Base-by-base conservation (phyloP, 1,140 invertebrate species). In the Coboldia fuscipes region DNA sequence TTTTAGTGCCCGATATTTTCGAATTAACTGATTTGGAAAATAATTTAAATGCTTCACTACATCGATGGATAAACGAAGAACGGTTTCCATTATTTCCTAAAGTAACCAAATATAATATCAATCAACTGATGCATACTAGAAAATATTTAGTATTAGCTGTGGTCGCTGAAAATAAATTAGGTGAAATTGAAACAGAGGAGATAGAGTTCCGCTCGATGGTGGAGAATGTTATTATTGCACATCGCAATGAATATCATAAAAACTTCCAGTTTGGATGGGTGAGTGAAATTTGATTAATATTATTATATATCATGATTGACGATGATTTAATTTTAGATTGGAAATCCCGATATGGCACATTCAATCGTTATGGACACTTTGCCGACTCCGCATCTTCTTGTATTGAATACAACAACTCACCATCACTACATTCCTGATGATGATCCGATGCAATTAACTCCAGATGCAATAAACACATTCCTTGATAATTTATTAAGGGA, bases 241-340 rank as follows among this genome's bases (percentile, higher is more conserved):
- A 80, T 55, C 64, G 75, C 37, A 63, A 73, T 37, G 73, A 76
- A 38, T 80, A 83, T 47, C 81, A 88, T 45, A 66, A 74, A 29
- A 52, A 71, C 45, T 90, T 92, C 51, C 82, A 92, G 52, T 94
- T 94, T 65, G 86, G 86, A 19, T 94, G 86, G 86, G 51, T 53
- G 26, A 44, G 45, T 39, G 14, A 14, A 22, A 7, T 23, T 12
- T 23, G 12, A 12, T 23, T 23, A 7, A 7, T 23, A 7, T 23
- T 6, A 7, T 23, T 12, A 23, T 23, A 23, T 23, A 7, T 23
- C 6, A 7, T 6, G 6, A 12, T 23, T 23, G 12, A 23, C 22
- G 6, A 23, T 23, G 22, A 23, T 23, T 12, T 23, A 12, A 12
- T 23, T 23, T 23, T 13, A 54, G 51, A 68, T 76, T 52, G 82